Evolutionary conservation across 1,140 invertebrate genomes (phyloP), one percentile per base, ranked within the genome.

Genomic region (Pseudobourletiella spinata): DNA sequence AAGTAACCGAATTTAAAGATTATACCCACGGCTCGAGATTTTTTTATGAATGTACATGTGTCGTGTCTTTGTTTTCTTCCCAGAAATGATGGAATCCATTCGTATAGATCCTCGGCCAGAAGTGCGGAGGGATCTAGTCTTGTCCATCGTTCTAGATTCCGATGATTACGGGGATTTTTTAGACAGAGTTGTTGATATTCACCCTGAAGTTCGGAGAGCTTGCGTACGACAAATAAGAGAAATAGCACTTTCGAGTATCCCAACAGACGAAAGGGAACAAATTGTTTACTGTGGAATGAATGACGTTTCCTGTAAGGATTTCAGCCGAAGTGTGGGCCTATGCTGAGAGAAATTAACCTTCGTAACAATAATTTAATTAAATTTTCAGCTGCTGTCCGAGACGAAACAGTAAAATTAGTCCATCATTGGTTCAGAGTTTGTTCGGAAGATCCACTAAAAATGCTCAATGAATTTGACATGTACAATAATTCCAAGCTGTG

Each of bases 61-160:
- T n/a, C n/a, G n/a, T n/a, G n/a, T n/a, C n/a, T n/a, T n/a, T n/a
- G n/a, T n/a, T n/a, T n/a, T n/a, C 6, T 48, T 11, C 22, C 16
- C 25, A 54, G 50, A 30, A 54, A 54, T 54, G 50, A 54, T 54
- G 50, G 50, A 54, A 18, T 54, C 30, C 25, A 54, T 54, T 6
- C 24, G 50, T 28, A 54, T 54, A 8, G 50, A 54, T 54, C 50
- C 50, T 11, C 24, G 28, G 11, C 50, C 50, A 54, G 50, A 54
- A 30, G 50, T 54, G 8, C 50, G 50, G 30, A 54, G 22, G 50
- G 6, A 24, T 26, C 25, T 54, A 8, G 50, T 54, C 6, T 26
- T 28, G 30, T 54, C 50, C 3, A 54, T 54, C 22, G 50, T 54
- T 54, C 30, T 54, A 22, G 50, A 54, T 30, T 15, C 24, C 11